phyloP scores from a whole-genome alignment of 2,888 invertebrate species.

The Synanthedon vespiformis region DNA sequence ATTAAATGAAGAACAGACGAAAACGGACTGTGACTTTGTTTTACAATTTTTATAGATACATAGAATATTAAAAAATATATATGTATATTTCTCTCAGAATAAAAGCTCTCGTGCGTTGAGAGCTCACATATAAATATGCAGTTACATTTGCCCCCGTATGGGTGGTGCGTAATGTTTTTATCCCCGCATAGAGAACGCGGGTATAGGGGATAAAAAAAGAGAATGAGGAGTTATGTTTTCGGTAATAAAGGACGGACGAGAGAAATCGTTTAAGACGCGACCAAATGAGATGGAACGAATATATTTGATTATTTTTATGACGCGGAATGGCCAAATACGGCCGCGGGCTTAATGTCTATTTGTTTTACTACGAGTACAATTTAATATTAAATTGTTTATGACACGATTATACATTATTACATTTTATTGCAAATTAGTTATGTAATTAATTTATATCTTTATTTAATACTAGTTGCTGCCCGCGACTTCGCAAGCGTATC shows the following conservation, averaged over 20 bases:
- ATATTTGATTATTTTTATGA: slow-evolving; percentile 71
- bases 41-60: too few relatives aligned
- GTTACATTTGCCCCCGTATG: slow-evolving; percentile 46
- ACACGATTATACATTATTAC: slow-evolving; percentile 11
- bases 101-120: slow-evolving; percentile 5
- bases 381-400: slow-evolving; percentile 49
- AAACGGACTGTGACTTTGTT: too few relatives aligned
- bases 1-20: too few relatives aligned
- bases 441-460: too few relatives aligned
- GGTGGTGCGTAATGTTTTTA: slow-evolving; percentile 27
- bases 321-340: slow-evolving; percentile 56
- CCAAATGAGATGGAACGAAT: slow-evolving; percentile 71
- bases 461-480: too few relatives aligned
- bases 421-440: too few relatives aligned
- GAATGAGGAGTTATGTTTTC: slow-evolving; percentile 71
- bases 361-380: slow-evolving; percentile 46
- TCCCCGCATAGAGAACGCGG: slow-evolving; percentile 32
- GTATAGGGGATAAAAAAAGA: slow-evolving; percentile 68
- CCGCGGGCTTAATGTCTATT: slow-evolving; percentile 55
- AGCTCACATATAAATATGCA: slow-evolving; percentile 62
- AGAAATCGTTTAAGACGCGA: slow-evolving; percentile 70
- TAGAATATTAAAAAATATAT: too few relatives aligned
- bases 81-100: too few relatives aligned
- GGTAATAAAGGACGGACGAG: slow-evolving; percentile 70
- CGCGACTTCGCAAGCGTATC: too few relatives aligned